Percentiles rank a stretch among this genome's conserved stretches.
Conservation (phyloP, 2,113 vertebrate species). For the Acanthisitta chloris region DNA sequence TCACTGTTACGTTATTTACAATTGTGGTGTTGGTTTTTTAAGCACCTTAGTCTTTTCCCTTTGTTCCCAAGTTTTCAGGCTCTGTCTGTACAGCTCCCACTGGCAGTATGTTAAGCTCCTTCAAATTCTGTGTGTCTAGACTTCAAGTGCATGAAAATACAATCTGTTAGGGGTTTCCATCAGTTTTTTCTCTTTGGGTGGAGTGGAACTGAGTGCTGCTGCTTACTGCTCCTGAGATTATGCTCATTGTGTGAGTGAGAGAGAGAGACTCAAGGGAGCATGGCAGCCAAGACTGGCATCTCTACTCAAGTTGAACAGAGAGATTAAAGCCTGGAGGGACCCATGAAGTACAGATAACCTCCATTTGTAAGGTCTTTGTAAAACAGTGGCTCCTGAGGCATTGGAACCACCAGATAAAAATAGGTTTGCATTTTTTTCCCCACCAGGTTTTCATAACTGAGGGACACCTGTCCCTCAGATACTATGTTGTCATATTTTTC, state of each 20-base stretch:
- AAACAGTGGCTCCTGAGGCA: not conserved
- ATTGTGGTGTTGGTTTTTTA: not conserved
- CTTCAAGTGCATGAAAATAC: not conserved
- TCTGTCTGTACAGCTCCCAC: not conserved
- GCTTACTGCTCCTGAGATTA: not conserved
- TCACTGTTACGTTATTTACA: not conserved
- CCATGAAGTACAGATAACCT: accelerated
- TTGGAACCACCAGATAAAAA: not conserved
- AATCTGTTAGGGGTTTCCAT: not conserved
- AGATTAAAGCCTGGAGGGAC: not conserved
- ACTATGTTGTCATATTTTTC: not conserved
- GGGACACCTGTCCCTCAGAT: not conserved
- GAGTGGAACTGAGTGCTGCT: not conserved
- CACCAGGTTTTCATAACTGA: not conserved
- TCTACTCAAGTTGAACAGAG: not conserved
- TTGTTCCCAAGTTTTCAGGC: not conserved
- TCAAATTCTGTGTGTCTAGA: not conserved
- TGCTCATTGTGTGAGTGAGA: not conserved
- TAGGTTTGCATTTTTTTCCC: not conserved
- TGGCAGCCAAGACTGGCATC: not conserved
- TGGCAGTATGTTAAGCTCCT: not conserved
- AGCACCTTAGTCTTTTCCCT: not conserved
- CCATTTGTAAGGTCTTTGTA: not conserved
- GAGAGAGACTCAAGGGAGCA: not conserved
- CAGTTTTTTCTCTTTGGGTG: not conserved